Base-by-base conservation (phyloP, 2,113 vertebrate species). In the Dendrocopos noguchii region DNA sequence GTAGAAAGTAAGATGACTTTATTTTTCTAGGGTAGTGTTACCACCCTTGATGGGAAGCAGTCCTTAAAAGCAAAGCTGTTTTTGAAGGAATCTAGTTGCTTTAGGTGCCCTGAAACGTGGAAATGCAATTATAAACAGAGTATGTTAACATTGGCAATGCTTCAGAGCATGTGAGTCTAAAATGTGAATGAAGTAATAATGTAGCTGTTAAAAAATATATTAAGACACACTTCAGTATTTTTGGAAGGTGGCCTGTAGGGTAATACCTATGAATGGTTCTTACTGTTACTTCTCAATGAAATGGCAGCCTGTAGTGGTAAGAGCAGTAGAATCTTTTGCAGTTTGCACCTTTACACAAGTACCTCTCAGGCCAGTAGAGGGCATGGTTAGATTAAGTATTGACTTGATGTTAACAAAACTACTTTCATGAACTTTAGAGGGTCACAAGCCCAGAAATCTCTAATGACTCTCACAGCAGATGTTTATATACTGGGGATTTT, bases 281-380 rank as follows among this genome's bases (percentile, higher is more conserved):
- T 19, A 2, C 39, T 15, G 14, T 19, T 59, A 0, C 10, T 77
- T 50, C 28, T 3, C 5, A 3, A 59, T 9, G 47, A 36, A 61
- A 15, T 70, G 0, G 7, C 52, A 56, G 28, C 5, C 20, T 25
- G 7, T 70, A 20, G 22, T 1, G 9, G 13, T 75, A 4, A 12
- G 52, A 83, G 57, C 60, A 16, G 42, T 13, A 72, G 21, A 18
- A 29, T 42, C 53, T 73, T 59, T 44, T 13, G 14, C 10, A 28
- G 24, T 56, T 57, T 33, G 18, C 24, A 27, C 53, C 27, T 12
- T 19, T 15, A 1, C 52, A 4, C 31, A 13, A 31, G 25, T 33
- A 13, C 73, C 3, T 29, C 25, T 21, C 52, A 15, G 72, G 71
- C 89, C 97, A 94, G 92, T 39, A 97, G 97, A 95, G 96, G 97